Conservation (phyloP, 2,888 invertebrate species). For the Adelognathus sp. region DNA sequence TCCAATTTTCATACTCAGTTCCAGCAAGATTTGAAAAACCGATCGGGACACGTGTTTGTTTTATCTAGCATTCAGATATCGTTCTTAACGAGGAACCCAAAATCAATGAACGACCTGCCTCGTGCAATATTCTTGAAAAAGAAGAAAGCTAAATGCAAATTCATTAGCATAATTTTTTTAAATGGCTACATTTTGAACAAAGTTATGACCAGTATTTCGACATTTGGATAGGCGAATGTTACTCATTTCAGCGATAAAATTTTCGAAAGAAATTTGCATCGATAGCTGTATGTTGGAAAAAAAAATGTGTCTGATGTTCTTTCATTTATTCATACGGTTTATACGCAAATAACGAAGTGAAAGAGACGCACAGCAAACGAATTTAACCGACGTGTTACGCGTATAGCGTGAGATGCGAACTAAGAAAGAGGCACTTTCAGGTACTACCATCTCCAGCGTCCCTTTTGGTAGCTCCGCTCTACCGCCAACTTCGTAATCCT, state of each 20-base stretch:
- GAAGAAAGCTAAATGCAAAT: too few relatives aligned
- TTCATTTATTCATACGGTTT: too few relatives aligned
- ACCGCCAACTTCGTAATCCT: constrained; percentile 3
- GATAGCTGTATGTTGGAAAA: not conserved
- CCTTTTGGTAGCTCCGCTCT: constrained; percentile 1
- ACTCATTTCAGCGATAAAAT: not conserved
- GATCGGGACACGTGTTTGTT: too few relatives aligned
- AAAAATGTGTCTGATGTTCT: not conserved
- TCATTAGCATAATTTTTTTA: not conserved
- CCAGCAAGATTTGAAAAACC: too few relatives aligned
- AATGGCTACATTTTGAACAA: not conserved
- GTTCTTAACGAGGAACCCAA: too few relatives aligned
- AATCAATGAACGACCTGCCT: too few relatives aligned
- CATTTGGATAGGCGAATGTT: not conserved
- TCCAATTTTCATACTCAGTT: too few relatives aligned
- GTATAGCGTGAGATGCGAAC: not conserved
- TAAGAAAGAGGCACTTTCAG: not conserved
- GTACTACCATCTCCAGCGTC: not conserved
- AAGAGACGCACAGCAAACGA: too few relatives aligned
- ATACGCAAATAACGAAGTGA: too few relatives aligned
- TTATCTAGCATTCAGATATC: too few relatives aligned
- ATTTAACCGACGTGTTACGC: too few relatives aligned
- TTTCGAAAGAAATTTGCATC: not conserved
- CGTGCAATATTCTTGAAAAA: too few relatives aligned
- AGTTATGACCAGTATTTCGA: not conserved